Evolutionary conservation across 2,888 invertebrate genomes (phyloP).

Genomic region (Liodrosophila aerea): DNA sequence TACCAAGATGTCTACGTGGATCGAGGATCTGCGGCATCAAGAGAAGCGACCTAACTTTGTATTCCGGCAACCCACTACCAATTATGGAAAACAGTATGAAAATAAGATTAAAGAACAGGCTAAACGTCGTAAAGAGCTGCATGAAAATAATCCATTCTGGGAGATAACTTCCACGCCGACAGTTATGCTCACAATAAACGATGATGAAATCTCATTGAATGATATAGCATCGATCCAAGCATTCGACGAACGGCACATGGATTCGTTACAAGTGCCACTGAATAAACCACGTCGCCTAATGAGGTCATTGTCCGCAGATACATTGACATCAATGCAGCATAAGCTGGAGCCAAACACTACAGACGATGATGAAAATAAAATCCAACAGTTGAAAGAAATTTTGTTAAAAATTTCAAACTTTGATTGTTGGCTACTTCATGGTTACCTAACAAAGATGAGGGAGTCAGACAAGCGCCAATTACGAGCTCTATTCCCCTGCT

Average conservation of each 20-base stretch:
- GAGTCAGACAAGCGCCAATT: constrained; percentile 58
- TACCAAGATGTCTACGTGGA: constrained; percentile 67
- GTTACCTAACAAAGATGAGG: constrained; percentile 40
- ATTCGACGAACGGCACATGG: constrained; percentile 74
- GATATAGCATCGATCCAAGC: constrained; percentile 59
- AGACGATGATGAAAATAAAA: neutral
- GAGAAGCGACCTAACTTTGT: constrained; percentile 39
- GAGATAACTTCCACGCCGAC: constrained; percentile 21
- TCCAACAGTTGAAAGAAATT: constrained; percentile 6
- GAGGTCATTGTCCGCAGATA: constrained; percentile 21
- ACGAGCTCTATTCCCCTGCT: constrained; percentile 71
- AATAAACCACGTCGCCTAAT: constrained; percentile 66
- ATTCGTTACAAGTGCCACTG: constrained; percentile 60
- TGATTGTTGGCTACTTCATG: constrained; percentile 81
- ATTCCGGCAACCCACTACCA: constrained; percentile 40
- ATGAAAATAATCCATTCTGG: constrained; percentile 46
- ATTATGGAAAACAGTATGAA: constrained; percentile 40
- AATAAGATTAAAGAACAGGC: constrained; percentile 15
- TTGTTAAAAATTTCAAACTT: constrained; percentile 75
- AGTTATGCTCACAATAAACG: constrained; percentile 32
- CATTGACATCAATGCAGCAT: neutral
- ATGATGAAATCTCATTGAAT: constrained; percentile 35
- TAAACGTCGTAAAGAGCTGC: constrained; percentile 18
- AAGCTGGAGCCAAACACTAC: constrained; percentile 7
- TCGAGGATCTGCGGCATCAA: constrained; percentile 34